Percentiles rank a stretch among this genome's conserved stretches.
phyloP scores from a whole-genome alignment of 30 jellyfish, hydroid and myxozoan species.

The Rhopilema esculentum region DNA sequence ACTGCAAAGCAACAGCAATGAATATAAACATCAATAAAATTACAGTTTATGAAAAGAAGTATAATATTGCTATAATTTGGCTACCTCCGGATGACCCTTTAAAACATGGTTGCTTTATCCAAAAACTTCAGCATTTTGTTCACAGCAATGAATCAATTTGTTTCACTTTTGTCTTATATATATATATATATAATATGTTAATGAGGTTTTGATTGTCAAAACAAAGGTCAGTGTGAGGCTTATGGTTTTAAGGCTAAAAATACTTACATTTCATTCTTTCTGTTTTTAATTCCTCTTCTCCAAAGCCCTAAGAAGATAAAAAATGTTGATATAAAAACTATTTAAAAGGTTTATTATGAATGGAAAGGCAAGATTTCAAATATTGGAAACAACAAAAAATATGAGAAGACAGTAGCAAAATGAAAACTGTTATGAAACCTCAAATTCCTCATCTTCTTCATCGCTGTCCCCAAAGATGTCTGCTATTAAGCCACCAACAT shows the following conservation, averaged over 20 bases:
- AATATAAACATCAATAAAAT: background rate
- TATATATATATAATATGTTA: no score
- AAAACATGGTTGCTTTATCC: background rate
- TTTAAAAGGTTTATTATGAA: background rate
- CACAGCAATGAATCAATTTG: no score
- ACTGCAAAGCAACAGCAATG: conserved; percentile 7
- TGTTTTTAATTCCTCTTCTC: conserved; percentile 86
- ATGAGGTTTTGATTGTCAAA: no score
- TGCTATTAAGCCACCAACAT: conserved; percentile 97
- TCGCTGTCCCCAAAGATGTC: conserved; percentile 98
- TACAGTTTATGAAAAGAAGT: conserved; percentile 1
- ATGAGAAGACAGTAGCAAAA: no score
- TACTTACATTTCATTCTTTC: conserved; percentile 64
- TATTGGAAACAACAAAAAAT: no score
- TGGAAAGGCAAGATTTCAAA: background rate
- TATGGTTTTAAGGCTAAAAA: background rate
- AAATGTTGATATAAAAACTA: background rate
- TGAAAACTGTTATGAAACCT: conserved; percentile 46
- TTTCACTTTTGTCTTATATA: no score
- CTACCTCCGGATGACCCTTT: no score
- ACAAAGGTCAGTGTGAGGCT: no score
- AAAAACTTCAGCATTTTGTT: no score
- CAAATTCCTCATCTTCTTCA: conserved; percentile 97
- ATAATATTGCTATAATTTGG: no score
- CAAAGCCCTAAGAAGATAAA: conserved; percentile 80